Conservation (phyloP, 2,888 invertebrate species). For the Plebejus argus region DNA sequence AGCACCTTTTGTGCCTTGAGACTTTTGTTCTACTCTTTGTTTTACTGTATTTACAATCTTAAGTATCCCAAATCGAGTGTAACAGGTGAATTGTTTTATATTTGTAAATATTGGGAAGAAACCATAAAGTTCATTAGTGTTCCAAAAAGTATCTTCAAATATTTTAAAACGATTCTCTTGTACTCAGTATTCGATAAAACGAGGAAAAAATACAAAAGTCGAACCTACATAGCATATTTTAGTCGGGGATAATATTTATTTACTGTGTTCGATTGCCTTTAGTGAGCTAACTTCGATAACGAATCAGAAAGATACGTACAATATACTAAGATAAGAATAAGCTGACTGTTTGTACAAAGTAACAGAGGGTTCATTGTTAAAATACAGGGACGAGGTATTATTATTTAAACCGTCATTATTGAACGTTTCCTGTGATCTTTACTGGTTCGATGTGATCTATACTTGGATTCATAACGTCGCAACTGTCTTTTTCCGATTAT, state of each 20-base stretch:
- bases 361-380: slow-evolving; percentile 72
- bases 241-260: slow-evolving; percentile 13
- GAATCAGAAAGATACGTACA: slow-evolving; percentile 51
- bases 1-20: slow-evolving; percentile 8
- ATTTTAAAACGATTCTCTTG: background rate
- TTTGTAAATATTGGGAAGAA: background rate
- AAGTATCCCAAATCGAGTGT: slow-evolving; percentile 11
- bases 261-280: slow-evolving; percentile 38
- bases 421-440: slow-evolving; percentile 60
- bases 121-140: slow-evolving; percentile 14
- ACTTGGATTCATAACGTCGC: background rate
- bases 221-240: slow-evolving; percentile 9
- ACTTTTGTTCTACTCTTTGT: slow-evolving; percentile 16
- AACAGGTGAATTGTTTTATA: slow-evolving; percentile 24
- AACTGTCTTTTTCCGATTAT: background rate
- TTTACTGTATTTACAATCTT: background rate
- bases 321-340: slow-evolving; percentile 67
- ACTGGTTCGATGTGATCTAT: slow-evolving; percentile 30
- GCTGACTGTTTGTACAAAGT: slow-evolving; percentile 75
- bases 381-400: slow-evolving; percentile 63
- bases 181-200: background rate
- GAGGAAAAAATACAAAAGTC: slow-evolving; percentile 6
- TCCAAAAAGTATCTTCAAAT: background rate
- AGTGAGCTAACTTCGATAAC: slow-evolving; percentile 48
- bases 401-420: slow-evolving; percentile 69